These are phyloP conservation scores for Actias luna DNA, from an alignment of 2,888 invertebrate genomes.

Conservation along the genomic window DNA sequence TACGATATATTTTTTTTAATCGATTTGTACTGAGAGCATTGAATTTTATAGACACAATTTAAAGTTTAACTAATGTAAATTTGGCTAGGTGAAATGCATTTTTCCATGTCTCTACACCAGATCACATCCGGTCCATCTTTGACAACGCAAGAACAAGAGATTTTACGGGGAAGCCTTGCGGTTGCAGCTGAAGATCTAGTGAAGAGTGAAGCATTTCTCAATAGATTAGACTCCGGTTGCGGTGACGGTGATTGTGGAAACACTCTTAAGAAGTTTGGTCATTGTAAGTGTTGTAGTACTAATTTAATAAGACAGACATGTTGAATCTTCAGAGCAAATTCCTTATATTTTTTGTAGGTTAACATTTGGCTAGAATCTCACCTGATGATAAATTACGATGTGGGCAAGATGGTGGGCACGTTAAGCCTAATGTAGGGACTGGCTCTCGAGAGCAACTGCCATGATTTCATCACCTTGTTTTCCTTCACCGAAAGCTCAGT, in stretches of 20 bases:
- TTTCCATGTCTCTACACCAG: constrained; percentile 32
- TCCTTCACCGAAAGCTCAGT: no score
- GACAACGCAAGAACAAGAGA: constrained; percentile 42
- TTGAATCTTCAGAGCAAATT: not conserved
- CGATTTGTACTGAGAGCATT: no score
- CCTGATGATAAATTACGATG: no score
- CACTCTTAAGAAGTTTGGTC: constrained; percentile 83
- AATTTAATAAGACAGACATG: not conserved
- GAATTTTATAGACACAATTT: no score
- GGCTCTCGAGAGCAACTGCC: no score
- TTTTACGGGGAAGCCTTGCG: constrained; percentile 60
- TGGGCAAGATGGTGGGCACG: no score
- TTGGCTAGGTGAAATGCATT: not conserved
- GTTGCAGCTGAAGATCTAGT: constrained; percentile 78
- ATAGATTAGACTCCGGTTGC: constrained; percentile 85
- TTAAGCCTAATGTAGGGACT: no score
- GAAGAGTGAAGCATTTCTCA: constrained; percentile 82
- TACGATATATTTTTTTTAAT: no score
- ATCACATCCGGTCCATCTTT: constrained; percentile 50
- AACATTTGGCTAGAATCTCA: no score
- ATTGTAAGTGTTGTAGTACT: constrained; percentile 46
- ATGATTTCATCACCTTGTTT: no score
- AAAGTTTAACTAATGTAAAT: not conserved
- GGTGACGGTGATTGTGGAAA: constrained; percentile 91
- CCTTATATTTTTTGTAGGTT: no score